These are phyloP conservation scores for Myiotriccus ornatus DNA, from an alignment of 2,797 vertebrate genomes.

Conservation along the genomic window DNA sequence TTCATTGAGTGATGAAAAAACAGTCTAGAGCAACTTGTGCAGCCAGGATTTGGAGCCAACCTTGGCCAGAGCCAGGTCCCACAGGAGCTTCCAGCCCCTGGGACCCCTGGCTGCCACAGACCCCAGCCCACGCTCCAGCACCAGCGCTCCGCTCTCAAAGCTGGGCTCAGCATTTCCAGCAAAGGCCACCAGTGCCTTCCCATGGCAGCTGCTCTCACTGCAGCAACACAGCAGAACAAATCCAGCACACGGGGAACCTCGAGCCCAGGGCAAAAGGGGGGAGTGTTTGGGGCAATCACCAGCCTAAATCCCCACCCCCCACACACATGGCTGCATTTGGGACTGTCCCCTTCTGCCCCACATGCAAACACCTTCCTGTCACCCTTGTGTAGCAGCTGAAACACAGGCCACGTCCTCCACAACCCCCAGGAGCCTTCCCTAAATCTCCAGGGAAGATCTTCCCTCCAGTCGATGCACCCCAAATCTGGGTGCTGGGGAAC, in stretches of 20 bases:
- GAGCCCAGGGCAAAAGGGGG: accelerated
- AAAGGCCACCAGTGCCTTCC: conserved; percentile 49
- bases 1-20: not conserved
- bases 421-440: not conserved
- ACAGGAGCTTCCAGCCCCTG: accelerated
- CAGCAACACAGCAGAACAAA: accelerated
- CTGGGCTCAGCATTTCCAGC: not conserved
- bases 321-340: accelerated
- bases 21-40: not conserved
- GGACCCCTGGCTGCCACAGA: not conserved
- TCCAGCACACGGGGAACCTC: accelerated
- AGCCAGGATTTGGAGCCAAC: not conserved
- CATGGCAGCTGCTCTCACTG: not conserved
- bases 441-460: not conserved
- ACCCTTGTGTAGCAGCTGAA: accelerated
- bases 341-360: not conserved
- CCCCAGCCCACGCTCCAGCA: not conserved
- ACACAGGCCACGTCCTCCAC: not conserved
- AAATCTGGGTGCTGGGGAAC: not conserved
- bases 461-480: not conserved
- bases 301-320: not conserved
- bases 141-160: accelerated
- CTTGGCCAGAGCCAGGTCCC: not conserved
- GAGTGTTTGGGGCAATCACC: accelerated
- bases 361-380: accelerated